A percentile compares a stretch with the other conserved stretches of the same genome.
Evolutionary conservation across 2,113 vertebrate species (phyloP).

Genomic region (Ammodytes marinus): DNA sequence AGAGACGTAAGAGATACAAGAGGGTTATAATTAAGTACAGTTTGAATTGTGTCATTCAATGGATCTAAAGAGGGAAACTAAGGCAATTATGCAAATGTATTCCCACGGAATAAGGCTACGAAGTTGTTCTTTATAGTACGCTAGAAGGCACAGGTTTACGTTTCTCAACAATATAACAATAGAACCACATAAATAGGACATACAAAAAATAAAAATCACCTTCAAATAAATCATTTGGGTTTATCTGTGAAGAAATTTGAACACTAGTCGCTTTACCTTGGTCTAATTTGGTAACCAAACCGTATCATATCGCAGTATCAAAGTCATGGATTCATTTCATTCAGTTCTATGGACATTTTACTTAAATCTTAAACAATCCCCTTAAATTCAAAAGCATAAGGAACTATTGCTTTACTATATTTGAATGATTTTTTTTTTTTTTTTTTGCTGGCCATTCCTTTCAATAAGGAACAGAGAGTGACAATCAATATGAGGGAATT

Average conservation of each 20-base stretch:
- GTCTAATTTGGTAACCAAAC: slow-evolving; percentile 11
- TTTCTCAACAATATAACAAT: background rate
- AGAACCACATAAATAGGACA: background rate
- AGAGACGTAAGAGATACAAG: background rate
- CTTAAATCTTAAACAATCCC: background rate
- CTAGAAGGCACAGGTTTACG: background rate
- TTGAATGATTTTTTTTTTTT: background rate
- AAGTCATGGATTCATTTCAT: background rate
- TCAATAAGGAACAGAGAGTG: slow-evolving; percentile 9
- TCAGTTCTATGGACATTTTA: no score
- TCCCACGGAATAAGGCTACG: background rate
- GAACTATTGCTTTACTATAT: slow-evolving; percentile 13
- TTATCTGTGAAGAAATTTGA: background rate
- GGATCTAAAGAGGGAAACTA: background rate
- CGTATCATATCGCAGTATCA: slow-evolving; percentile 7
- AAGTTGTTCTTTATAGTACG: background rate
- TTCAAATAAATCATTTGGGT: background rate
- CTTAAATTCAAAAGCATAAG: background rate
- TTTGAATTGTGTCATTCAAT: background rate
- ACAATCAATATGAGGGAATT: slow-evolving; percentile 55
- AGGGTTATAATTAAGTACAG: background rate
- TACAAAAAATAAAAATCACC: background rate
- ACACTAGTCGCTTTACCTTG: background rate
- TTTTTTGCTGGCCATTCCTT: background rate
- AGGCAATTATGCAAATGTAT: slow-evolving; percentile 3